Evolutionary conservation across 2,888 invertebrate species (phyloP).

Genomic region (Pristionchus arcanus): DNA sequence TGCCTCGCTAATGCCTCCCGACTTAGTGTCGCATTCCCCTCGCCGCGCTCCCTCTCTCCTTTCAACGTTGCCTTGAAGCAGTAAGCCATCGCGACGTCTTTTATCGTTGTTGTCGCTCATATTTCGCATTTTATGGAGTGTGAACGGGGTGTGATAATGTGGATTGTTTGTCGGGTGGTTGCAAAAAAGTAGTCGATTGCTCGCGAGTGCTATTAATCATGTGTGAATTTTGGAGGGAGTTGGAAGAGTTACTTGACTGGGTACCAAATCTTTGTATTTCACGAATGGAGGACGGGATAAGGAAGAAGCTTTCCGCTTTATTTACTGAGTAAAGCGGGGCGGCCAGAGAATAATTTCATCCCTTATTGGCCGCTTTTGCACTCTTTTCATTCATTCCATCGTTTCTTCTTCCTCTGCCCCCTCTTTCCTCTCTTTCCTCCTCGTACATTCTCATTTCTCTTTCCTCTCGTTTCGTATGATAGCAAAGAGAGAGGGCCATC

Average conservation of each 20-base stretch:
- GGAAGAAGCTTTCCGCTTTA: slow-evolving; percentile 22
- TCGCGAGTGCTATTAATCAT: slow-evolving; percentile 37
- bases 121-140: background rate
- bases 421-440: slow-evolving; percentile 2
- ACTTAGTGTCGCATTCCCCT: slow-evolving; percentile 3
- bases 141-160: background rate
- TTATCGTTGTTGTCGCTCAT: slow-evolving; percentile 11
- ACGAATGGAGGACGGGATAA: background rate
- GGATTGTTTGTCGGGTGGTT: background rate
- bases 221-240: slow-evolving; percentile 40
- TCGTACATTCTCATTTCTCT: slow-evolving; percentile 49
- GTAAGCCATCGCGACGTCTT: background rate
- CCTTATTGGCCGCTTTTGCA: slow-evolving; percentile 41
- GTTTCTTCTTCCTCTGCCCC: background rate
- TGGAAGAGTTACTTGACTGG: slow-evolving; percentile 13
- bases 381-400: slow-evolving; percentile 45
- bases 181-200: slow-evolving; percentile 5
- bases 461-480: slow-evolving; percentile 48
- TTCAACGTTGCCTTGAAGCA: slow-evolving; percentile 15
- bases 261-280: slow-evolving; percentile 3
- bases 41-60: background rate
- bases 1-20: slow-evolving; percentile 42
- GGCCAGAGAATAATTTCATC: background rate
- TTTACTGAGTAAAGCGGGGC: slow-evolving; percentile 9
- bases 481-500: slow-evolving; percentile 37